Conservation (phyloP, 2,113 vertebrate species). For the Pao palembangensis region DNA sequence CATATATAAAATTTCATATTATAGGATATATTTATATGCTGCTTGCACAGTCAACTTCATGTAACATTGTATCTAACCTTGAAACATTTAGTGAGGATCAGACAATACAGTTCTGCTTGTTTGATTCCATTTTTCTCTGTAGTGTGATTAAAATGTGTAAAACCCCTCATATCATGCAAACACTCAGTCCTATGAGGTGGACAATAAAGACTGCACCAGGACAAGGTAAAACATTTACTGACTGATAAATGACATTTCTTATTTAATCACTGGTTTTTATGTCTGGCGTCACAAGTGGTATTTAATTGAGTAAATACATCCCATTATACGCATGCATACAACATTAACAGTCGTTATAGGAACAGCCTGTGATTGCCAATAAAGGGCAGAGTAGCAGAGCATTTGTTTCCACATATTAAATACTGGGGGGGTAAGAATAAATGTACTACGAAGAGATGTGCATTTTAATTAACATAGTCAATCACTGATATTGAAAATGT, state of each 20-base stretch:
- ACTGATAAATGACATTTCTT: conserved; percentile 1
- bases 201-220: not conserved
- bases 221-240: not conserved
- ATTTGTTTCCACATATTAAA: too few species aligned
- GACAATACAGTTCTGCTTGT: not conserved
- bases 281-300: not conserved
- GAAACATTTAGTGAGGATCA: not conserved
- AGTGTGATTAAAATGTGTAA: conserved; percentile 20
- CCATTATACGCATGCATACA: not conserved
- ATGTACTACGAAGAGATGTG: too few species aligned
- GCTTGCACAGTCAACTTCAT: too few species aligned
- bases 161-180: conserved; percentile 11
- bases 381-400: not conserved
- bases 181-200: not conserved
- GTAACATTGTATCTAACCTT: not conserved
- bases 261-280: conserved; percentile 4
- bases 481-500: too few species aligned
- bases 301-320: conserved; percentile 14
- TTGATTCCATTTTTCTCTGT: conserved; percentile 12
- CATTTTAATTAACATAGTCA: too few species aligned
- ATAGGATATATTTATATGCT: too few species aligned
- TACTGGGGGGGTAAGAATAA: too few species aligned
- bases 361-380: not conserved
- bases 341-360: not conserved
- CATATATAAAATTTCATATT: too few species aligned